Conservation (phyloP, 2,888 invertebrate genomes). For the Callyntrura sp. region DNA sequence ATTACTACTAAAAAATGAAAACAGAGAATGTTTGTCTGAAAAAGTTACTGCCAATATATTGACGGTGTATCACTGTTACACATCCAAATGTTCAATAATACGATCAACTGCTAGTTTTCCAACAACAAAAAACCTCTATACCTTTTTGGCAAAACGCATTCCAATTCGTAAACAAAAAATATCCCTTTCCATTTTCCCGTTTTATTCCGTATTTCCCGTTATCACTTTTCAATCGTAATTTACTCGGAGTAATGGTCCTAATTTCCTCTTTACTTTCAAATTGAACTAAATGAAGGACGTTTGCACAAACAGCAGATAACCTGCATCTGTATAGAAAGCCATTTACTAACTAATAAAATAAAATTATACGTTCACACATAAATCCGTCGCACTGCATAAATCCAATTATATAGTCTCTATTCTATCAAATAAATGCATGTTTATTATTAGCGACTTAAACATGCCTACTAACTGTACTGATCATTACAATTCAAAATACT, state of each 20-base stretch:
- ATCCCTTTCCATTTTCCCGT: neutral
- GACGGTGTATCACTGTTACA: no score
- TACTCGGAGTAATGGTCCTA: no score
- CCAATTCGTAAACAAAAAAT: neutral
- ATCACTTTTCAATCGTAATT: no score
- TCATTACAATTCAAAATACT: neutral
- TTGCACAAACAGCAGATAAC: neutral
- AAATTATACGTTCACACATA: constrained; percentile 43
- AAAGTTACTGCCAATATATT: constrained; percentile 40
- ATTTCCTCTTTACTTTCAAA: neutral
- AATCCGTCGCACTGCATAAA: constrained; percentile 58
- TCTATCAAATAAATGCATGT: constrained; percentile 2
- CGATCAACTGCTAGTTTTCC: no score
- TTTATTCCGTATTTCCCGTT: no score
- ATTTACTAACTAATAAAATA: no score
- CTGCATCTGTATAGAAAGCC: neutral
- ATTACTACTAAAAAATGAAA: neutral
- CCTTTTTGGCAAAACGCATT: neutral
- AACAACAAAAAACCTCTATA: no score
- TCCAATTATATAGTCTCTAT: neutral
- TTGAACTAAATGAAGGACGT: no score
- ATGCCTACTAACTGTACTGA: constrained; percentile 30
- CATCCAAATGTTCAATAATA: neutral
- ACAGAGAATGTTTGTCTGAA: constrained; percentile 32
- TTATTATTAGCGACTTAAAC: neutral